These are phyloP conservation scores for Cranoglanis bouderius DNA, from an alignment of 2,113 vertebrate species.

Conservation along the genomic window DNA sequence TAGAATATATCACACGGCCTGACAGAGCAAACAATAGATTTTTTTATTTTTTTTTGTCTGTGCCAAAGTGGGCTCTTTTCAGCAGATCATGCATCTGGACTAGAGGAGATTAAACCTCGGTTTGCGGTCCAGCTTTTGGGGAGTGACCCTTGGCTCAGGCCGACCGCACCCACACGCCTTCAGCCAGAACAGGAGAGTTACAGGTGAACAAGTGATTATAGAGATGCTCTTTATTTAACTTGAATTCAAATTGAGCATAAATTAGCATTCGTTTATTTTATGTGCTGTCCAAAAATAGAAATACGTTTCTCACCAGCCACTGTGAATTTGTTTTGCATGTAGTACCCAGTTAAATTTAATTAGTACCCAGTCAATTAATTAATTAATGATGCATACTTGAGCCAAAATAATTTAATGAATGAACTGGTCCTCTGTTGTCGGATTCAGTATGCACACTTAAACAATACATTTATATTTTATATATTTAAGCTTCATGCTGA, in stretches of 20 bases:
- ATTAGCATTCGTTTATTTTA: neutral
- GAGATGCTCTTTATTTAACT: neutral
- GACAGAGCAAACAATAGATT: slow-evolving; percentile 74
- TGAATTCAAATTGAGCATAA: neutral
- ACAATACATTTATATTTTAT: too few species aligned
- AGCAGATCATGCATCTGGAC: slow-evolving; percentile 65
- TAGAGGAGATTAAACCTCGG: slow-evolving; percentile 63
- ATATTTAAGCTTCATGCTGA: neutral
- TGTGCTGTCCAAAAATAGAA: neutral
- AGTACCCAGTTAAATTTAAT: neutral
- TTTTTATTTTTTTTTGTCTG: slow-evolving; percentile 60
- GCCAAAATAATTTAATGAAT: too few species aligned
- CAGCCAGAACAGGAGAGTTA: slow-evolving; percentile 51
- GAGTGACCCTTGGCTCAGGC: slow-evolving; percentile 47
- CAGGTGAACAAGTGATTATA: slow-evolving; percentile 47
- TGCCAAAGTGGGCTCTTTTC: slow-evolving; percentile 61
- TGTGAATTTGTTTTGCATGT: neutral
- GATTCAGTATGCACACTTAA: neutral
- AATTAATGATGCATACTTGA: neutral
- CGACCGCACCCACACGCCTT: slow-evolving; percentile 52
- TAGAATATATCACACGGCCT: slow-evolving; percentile 74
- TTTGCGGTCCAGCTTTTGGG: slow-evolving; percentile 52
- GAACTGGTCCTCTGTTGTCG: too few species aligned
- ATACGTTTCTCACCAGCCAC: neutral
- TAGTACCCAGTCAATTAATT: neutral